These are phyloP conservation scores for Cephalopholis sonnerati DNA, from an alignment of 2,113 vertebrate species.

Conservation along the genomic window DNA sequence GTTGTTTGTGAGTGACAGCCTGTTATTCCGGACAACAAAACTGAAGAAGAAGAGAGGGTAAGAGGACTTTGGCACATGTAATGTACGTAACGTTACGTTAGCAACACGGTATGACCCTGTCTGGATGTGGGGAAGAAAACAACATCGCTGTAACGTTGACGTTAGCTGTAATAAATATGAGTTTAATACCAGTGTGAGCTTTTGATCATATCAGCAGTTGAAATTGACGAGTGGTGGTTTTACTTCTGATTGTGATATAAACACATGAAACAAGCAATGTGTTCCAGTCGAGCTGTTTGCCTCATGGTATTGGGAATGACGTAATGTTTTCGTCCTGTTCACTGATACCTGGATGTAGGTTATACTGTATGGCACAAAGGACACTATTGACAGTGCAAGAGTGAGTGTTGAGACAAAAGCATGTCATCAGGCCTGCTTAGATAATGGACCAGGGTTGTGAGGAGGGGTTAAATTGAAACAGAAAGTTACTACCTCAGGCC, in stretches of 20 bases:
- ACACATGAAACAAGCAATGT: background rate
- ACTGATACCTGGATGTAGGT: constrained; percentile 8
- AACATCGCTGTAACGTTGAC: background rate
- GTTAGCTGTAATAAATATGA: background rate
- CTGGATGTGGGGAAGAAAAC: background rate
- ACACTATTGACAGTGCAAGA: background rate
- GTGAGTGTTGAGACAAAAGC: too few species aligned
- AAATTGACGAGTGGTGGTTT: too few species aligned
- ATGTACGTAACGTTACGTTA: background rate
- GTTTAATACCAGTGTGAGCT: background rate
- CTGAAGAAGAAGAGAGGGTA: constrained; percentile 46
- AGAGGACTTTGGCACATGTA: background rate
- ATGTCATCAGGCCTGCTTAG: background rate
- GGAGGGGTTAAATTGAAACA: constrained; percentile 42
- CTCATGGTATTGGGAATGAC: constrained; percentile 53
- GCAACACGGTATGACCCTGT: background rate
- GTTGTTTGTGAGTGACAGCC: background rate
- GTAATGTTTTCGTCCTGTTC: constrained; percentile 64
- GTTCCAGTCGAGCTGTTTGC: background rate
- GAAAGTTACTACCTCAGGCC: constrained; percentile 22
- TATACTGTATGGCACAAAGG: background rate
- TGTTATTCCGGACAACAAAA: background rate
- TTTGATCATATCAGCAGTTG: background rate
- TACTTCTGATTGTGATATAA: fast-evolving
- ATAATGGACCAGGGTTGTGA: background rate